Conservation (phyloP, 2,113 vertebrate species). For the Cricetomys ansorgei region DNA sequence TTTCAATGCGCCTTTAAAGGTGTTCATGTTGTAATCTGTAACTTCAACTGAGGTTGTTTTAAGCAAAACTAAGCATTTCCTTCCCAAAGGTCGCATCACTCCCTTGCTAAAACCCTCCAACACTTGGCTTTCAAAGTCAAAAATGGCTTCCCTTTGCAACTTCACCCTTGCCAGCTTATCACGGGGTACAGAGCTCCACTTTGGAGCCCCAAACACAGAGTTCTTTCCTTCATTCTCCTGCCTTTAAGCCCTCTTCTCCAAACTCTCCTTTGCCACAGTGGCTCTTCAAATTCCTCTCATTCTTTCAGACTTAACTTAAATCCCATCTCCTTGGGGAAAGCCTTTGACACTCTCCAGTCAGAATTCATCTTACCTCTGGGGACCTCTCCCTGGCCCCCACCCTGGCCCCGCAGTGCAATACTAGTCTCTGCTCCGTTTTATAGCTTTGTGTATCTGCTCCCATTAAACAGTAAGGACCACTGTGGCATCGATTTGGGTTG, state of each 20-base stretch:
- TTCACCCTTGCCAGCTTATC: neutral
- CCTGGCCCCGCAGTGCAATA: accelerated
- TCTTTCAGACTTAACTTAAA: slow-evolving; percentile 24
- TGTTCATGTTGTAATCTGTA: neutral
- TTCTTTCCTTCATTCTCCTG: neutral
- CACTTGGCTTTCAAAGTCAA: slow-evolving; percentile 1
- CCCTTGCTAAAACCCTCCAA: neutral
- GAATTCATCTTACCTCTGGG: neutral
- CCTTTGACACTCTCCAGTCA: slow-evolving; percentile 26
- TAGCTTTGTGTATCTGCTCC: neutral
- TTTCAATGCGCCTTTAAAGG: neutral
- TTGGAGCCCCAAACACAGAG: neutral
- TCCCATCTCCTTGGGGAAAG: slow-evolving; percentile 18
- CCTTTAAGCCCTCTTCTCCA: neutral
- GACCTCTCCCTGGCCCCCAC: neutral
- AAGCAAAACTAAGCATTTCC: slow-evolving; percentile 38
- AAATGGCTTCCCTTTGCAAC: neutral
- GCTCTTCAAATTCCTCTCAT: slow-evolving; percentile 13
- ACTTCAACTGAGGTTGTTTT: neutral
- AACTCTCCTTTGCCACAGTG: neutral
- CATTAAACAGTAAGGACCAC: neutral
- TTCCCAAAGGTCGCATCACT: neutral
- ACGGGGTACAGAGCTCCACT: neutral
- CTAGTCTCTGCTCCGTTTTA: neutral
- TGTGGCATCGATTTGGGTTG: neutral